Conservation (phyloP, 1,140 invertebrate genomes). For the Cotesia chilonis region DNA sequence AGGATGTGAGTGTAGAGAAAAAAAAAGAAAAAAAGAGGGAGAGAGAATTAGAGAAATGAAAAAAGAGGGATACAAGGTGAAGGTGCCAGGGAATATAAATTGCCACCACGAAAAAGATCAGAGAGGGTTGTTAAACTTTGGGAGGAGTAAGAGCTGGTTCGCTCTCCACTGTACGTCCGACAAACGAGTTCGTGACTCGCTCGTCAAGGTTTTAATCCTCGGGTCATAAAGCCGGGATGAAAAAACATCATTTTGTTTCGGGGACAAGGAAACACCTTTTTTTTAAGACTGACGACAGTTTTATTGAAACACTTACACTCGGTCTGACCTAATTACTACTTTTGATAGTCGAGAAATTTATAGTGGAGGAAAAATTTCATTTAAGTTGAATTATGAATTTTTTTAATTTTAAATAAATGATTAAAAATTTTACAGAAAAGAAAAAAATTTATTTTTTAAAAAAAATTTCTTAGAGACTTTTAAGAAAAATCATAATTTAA, state of each 20-base stretch:
- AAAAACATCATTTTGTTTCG: conserved; percentile 45
- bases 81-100: conserved; percentile 31
- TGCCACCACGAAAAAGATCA: conserved; percentile 31
- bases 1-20: neutral
- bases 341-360: no score
- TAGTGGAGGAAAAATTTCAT: no score
- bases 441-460: no score
- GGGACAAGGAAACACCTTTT: no score
- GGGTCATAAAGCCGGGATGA: conserved; percentile 40
- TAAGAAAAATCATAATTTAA: no score
- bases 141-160: conserved; percentile 19
- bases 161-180: conserved; percentile 36
- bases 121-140: conserved; percentile 21
- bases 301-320: no score
- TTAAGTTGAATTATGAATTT: no score
- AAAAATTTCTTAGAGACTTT: no score
- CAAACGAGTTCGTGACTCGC: conserved; percentile 55
- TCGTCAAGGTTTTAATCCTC: conserved; percentile 54
- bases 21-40: conserved; percentile 10
- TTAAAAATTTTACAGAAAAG: no score
- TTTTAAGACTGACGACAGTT: no score
- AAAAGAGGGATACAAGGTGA: conserved; percentile 26
- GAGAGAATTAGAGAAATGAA: conserved; percentile 2
- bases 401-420: no score
- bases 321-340: no score